These are phyloP conservation scores for Selene dorsalis DNA, from an alignment of 2,797 vertebrate genomes.

Conservation along the genomic window DNA sequence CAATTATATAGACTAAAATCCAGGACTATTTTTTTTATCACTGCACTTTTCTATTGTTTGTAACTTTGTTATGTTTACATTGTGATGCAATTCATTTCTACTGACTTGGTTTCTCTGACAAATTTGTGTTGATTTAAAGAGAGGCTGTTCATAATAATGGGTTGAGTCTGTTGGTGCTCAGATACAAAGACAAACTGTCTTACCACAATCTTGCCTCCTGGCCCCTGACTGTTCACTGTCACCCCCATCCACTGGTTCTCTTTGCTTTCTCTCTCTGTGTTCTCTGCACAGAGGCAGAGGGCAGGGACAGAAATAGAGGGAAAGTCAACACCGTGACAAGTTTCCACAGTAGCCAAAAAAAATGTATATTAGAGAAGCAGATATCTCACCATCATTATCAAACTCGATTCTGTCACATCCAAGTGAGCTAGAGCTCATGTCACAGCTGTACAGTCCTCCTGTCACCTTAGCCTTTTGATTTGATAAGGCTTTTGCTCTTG, in stretches of 20 bases:
- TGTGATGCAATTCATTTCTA: too few species aligned
- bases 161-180: not conserved
- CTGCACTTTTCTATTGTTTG: not conserved
- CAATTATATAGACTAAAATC: not conserved
- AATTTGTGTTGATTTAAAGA: not conserved
- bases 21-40: not conserved
- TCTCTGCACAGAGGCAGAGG: conserved; percentile 78
- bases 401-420: conserved; percentile 87
- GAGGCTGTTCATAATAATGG: not conserved
- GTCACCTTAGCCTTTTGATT: conserved; percentile 87
- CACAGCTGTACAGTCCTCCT: conserved; percentile 93
- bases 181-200: conserved; percentile 67
- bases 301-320: not conserved
- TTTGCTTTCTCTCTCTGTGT: conserved; percentile 87
- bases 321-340: not conserved
- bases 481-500: conserved; percentile 85
- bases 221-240: conserved; percentile 94
- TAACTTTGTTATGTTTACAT: not conserved
- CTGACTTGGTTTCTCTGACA: not conserved
- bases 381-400: conserved; percentile 89
- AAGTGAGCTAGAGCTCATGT: conserved; percentile 75
- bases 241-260: conserved; percentile 99
- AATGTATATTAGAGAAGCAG: not conserved
- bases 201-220: conserved; percentile 96
- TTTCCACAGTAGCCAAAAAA: not conserved